phyloP scores from a whole-genome alignment of 2,113 vertebrate genomes.

The Ochotona princeps region DNA sequence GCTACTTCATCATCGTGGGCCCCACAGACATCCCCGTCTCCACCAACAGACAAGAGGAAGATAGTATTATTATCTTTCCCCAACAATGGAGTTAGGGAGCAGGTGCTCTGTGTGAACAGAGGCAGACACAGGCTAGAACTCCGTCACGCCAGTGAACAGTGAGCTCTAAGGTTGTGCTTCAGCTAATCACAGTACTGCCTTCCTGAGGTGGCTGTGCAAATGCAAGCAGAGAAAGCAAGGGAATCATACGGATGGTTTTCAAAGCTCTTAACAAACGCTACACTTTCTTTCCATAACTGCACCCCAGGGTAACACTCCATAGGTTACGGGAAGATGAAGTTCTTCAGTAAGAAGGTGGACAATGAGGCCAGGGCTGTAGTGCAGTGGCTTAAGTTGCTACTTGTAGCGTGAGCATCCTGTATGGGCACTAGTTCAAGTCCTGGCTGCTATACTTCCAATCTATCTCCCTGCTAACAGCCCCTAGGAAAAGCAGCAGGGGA shows the following conservation, averaged over 20 bases:
- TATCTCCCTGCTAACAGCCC: no score
- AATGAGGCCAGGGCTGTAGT: no score
- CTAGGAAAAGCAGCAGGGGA: no score
- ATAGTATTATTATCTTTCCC: background rate
- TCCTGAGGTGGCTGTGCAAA: background rate
- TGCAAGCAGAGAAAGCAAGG: background rate
- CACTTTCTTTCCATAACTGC: background rate
- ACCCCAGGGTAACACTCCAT: background rate
- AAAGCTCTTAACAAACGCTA: background rate
- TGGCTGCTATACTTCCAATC: no score
- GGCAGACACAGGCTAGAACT: background rate
- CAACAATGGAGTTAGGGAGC: background rate
- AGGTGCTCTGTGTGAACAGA: background rate
- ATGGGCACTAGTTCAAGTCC: no score
- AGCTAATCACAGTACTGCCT: background rate
- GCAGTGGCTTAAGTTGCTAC: no score
- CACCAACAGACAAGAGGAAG: background rate
- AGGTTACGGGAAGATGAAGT: background rate
- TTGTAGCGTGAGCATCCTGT: no score
- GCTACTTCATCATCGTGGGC: background rate
- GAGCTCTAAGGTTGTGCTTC: background rate
- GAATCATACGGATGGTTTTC: background rate
- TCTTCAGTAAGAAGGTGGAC: background rate
- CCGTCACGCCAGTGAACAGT: background rate
- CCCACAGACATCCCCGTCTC: background rate